Percentiles rank a stretch among this genome's conserved stretches.
These are phyloP conservation scores for Aplodontia rufa DNA, from an alignment of 2,113 vertebrate genomes.

Conservation along the genomic window DNA sequence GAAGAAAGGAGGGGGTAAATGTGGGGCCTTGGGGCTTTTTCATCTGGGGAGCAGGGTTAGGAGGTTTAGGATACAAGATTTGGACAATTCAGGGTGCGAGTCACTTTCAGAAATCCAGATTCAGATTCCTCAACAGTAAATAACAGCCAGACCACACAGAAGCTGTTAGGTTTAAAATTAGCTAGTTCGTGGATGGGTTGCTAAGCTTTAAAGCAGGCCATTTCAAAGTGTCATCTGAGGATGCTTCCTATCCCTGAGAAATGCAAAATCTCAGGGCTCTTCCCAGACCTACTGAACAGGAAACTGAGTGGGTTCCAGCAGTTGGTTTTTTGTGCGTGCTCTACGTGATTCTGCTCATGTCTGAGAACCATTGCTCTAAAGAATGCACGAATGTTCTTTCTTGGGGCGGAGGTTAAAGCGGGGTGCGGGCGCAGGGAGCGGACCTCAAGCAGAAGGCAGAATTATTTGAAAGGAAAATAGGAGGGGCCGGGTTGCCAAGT, in stretches of 20 bases:
- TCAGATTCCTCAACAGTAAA: not conserved
- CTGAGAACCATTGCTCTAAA: not conserved
- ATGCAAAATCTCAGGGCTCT: not conserved
- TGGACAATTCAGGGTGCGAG: not conserved
- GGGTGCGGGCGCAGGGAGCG: fast-evolving
- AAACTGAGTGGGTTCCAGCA: not conserved
- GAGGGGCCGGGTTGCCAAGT: not conserved
- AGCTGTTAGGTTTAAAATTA: not conserved
- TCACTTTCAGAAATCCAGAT: not conserved
- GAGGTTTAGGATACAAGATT: too few species aligned
- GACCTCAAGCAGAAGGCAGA: not conserved
- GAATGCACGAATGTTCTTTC: not conserved
- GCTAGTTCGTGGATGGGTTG: too few species aligned
- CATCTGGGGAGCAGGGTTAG: not conserved
- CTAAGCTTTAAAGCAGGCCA: not conserved
- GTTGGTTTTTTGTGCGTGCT: not conserved
- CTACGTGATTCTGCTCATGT: not conserved
- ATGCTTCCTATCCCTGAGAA: too few species aligned
- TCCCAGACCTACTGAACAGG: not conserved
- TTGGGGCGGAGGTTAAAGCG: fast-evolving
- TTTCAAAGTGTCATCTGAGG: not conserved
- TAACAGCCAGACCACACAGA: not conserved
- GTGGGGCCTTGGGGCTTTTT: not conserved
- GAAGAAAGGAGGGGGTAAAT: not conserved
- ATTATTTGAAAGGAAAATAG: fast-evolving